Evolutionary conservation across 2,888 invertebrate species (phyloP).

Genomic region (Brassicogethes aeneus): DNA sequence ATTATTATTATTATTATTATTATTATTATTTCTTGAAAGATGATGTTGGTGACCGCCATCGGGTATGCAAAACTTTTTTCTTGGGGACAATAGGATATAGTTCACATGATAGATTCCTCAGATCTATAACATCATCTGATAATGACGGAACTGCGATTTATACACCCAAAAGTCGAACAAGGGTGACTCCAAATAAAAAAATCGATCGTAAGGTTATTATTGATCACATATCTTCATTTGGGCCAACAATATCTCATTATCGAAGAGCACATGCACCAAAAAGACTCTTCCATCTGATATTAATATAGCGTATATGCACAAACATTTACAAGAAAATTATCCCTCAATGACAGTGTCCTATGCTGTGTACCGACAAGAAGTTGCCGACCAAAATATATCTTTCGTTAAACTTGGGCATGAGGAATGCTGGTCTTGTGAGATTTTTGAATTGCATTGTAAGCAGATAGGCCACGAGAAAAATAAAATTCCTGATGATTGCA

Average conservation of each 20-base stretch:
- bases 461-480: not conserved
- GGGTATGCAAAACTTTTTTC: not conserved
- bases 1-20: no score
- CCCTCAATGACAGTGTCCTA: slow-evolving; percentile 13
- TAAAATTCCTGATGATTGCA: not conserved
- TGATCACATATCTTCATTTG: no score
- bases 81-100: not conserved
- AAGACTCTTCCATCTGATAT: slow-evolving; percentile 16
- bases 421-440: slow-evolving; percentile 18
- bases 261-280: no score
- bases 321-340: slow-evolving; percentile 17
- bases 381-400: no score
- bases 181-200: not conserved
- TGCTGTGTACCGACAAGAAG: no score
- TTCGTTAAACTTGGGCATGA: no score
- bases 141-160: not conserved
- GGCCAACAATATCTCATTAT: no score
- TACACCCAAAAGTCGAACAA: not conserved
- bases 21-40: not conserved
- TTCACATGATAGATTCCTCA: not conserved
- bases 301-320: no score
- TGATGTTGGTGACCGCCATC: not conserved
- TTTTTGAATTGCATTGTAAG: slow-evolving; percentile 11
- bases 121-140: not conserved
- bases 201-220: not conserved